Base-by-base conservation (phyloP, 2,888 invertebrate genomes). In the Antheraea assamensis region DNA sequence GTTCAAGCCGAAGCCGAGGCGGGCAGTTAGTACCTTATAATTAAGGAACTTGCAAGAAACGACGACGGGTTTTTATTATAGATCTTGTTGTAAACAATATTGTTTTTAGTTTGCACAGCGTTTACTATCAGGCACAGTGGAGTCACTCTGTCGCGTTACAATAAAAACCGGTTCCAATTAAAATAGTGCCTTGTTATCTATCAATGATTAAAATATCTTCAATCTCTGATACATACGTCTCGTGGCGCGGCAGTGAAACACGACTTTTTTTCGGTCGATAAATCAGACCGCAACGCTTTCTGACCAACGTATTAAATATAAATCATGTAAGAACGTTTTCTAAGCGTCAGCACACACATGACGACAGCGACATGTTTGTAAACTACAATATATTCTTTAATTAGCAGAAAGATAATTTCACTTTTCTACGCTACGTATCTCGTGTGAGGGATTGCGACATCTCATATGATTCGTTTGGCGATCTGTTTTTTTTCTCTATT, bases 211-310 rank as follows among this genome's bases (percentile, higher is more conserved):
- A 30, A 64, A 30, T 30, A 64, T 30, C 61, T 64, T 64, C 61
- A 64, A 64, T 64, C 61, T 30, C 61, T 30, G n/a, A n/a, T n/a
- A n/a, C 35, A 73, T 72, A 52, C 79, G 78, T 79, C 66, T 68
- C 30, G 47, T 55, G 73, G 74, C 75, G 75, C 72, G 75, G 75
- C 77, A 77, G 79, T 81, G 78, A 81, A 83, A 77, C 79, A 80
- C 79, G 79, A n/a, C n/a, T n/a, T n/a, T 78, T 80, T 82, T 79
- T 83, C 81, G 80, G 81, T 80, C 82, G 81, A 84, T 82, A 81
- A 78, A 72, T 74, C 71, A 68, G 58, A 24, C 78, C 76, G 86
- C 82, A 87, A 90, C 90, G 90, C 90, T 90, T 89, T 90, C 90
- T 90, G 87, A 82, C 77, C 86, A 83, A 80, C 13, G 30, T 30